A percentile compares a stretch with the other conserved stretches of the same genome.
Evolutionary conservation across 2,888 invertebrate genomes (phyloP).

Genomic region (Pemphredon lugubris): DNA sequence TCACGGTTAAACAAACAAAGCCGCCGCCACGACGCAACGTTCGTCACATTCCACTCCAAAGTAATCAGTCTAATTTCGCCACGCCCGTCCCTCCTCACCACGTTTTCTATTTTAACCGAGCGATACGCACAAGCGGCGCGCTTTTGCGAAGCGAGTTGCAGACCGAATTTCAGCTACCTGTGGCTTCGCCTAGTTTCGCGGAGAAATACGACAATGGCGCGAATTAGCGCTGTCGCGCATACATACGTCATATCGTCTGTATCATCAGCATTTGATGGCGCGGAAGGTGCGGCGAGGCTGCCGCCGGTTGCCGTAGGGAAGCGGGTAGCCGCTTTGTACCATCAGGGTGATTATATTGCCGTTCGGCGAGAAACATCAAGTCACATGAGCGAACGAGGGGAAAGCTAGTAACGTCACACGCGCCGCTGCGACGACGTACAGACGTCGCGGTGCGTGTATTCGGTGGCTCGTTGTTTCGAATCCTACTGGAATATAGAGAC

Average conservation of each 20-base stretch:
- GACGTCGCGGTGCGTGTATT: conserved; percentile 44
- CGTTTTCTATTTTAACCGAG: too few species aligned
- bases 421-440: conserved; percentile 30
- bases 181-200: conserved; percentile 73
- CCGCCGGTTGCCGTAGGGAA: conserved; percentile 67
- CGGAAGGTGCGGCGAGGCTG: conserved; percentile 59
- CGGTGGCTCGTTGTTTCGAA: conserved; percentile 45
- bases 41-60: too few species aligned
- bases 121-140: too few species aligned
- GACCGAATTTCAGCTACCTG: conserved; percentile 69
- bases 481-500: conserved; percentile 38
- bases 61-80: too few species aligned
- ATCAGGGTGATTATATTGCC: conserved; percentile 80
- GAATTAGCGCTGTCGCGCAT: conserved; percentile 73
- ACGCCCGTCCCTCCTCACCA: too few species aligned
- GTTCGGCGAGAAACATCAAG: conserved; percentile 74
- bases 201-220: conserved; percentile 72
- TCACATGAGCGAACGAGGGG: conserved; percentile 65
- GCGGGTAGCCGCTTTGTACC: conserved; percentile 77
- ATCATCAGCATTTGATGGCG: conserved; percentile 79
- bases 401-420: conserved; percentile 65
- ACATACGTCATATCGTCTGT: conserved; percentile 78
- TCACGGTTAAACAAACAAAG: too few species aligned
- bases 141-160: conserved; percentile 15
- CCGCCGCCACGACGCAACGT: too few species aligned